phyloP scores from a whole-genome alignment of 2,888 invertebrate genomes.

The Hoplodrina ambigua region DNA sequence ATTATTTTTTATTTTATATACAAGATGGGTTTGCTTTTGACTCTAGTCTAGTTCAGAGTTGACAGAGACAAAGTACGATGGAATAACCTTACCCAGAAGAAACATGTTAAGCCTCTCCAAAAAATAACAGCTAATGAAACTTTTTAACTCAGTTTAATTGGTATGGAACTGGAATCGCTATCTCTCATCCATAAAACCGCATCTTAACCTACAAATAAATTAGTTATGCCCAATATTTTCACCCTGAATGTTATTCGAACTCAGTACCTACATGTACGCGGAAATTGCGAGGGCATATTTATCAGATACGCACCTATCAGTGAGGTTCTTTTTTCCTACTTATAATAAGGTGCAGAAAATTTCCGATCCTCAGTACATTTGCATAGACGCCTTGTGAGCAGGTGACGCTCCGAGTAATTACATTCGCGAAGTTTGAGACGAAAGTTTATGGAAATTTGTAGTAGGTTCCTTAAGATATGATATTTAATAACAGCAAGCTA shows the following conservation, averaged over 20 bases:
- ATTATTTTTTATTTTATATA: too few relatives aligned
- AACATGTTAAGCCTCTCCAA: too few relatives aligned
- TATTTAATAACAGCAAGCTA: conserved; percentile 60
- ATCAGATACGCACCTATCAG: conserved; percentile 85
- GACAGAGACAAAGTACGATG: too few relatives aligned
- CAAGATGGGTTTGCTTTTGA: too few relatives aligned
- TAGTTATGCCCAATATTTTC: conserved; percentile 88
- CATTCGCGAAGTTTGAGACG: conserved; percentile 82
- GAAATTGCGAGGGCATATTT: conserved; percentile 88
- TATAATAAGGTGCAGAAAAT: conserved; percentile 87
- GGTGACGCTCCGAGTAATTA: conserved; percentile 88
- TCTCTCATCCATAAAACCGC: conserved; percentile 5
- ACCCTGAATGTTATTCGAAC: conserved; percentile 86
- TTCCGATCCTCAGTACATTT: conserved; percentile 81
- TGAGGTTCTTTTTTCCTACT: conserved; percentile 77
- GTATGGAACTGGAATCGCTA: conserved; percentile 32
- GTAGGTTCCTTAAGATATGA: conserved; percentile 69
- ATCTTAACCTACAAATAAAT: conserved; percentile 81
- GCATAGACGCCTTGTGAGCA: conserved; percentile 85
- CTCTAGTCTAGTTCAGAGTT: too few relatives aligned
- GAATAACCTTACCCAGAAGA: too few relatives aligned
- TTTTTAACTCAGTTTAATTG: too few relatives aligned
- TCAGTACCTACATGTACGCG: conserved; percentile 73
- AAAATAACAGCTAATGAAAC: too few relatives aligned
- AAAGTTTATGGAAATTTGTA: conserved; percentile 84